Evolutionary conservation across 2,113 vertebrate species (phyloP), one percentile per base, ranked within the genome.

Genomic region (Trichechus manatus): DNA sequence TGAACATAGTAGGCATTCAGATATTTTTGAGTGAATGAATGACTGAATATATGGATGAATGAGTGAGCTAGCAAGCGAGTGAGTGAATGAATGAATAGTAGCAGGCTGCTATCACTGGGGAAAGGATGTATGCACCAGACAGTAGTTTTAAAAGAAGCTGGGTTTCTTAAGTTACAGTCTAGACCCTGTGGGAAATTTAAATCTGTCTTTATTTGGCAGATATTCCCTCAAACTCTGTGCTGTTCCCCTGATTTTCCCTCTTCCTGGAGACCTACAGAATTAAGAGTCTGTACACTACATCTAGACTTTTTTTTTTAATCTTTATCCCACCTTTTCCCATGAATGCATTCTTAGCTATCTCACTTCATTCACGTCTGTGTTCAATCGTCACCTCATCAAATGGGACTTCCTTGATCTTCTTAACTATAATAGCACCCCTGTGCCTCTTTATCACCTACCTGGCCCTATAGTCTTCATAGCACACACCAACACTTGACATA

Each of bases 91-190:
- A 17, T 84, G 25, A 13, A 66, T 9, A 5, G 11, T 66, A 44
- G 13, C 4, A 90, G 10, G 27, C 9, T 36, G 53, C 33, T 53
- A 6, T 68, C 31, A 31, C 36, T 78, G 29, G 7, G 64, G 9
- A 84, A 66, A 91, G 70, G 19, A 20, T 29, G 39, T 13, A 5
- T n/a, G 19, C 70, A 13, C 9, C 25, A 75, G 14, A 74, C 3
- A 79, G 36, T 10, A 80, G 63, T 61, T 95, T 82, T 59, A 95
- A 87, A 19, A 94, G 33, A 84, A 66, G 47, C 59, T 59, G 64
- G 0, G 47, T 74, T 36, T 66, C 94, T 81, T 9, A 89, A 75
- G 33, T 47, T 94, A 44, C 96, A 88, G 20, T 68, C 91, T 82
- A 87, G 36, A 70, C 6, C 3, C 13, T 75, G 80, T 14, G 25